phyloP scores from a whole-genome alignment of 2,113 vertebrate genomes.

The Bettongia penicillata region DNA sequence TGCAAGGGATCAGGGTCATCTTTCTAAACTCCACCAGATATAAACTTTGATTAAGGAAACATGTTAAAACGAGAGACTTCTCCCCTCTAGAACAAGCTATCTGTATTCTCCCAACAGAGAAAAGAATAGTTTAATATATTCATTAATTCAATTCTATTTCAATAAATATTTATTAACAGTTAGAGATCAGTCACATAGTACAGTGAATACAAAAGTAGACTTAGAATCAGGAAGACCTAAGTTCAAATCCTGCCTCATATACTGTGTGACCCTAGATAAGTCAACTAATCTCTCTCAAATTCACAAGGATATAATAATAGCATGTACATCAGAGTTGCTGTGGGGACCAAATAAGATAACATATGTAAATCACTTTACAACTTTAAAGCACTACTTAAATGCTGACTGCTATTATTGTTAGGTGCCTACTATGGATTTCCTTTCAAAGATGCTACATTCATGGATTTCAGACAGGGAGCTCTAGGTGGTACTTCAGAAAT shows the following conservation, averaged over 20 bases:
- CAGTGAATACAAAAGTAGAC: no score
- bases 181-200: not conserved
- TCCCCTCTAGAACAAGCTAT: rapidly evolving
- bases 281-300: not conserved
- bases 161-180: rapidly evolving
- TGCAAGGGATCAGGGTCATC: not conserved
- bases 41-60: not conserved
- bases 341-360: not conserved
- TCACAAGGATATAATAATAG: not conserved
- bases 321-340: not conserved
- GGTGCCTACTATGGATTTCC: not conserved
- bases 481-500: not conserved
- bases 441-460: not conserved
- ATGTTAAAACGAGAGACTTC: not conserved
- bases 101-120: not conserved
- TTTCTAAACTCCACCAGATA: not conserved
- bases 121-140: not conserved
- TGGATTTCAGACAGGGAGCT: not conserved
- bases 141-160: not conserved
- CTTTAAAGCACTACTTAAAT: not conserved
- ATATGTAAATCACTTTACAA: not conserved
- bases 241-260: no score
- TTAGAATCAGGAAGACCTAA: no score
- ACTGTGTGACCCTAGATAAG: not conserved
- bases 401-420: not conserved